Conservation (phyloP, 2,888 invertebrate genomes). For the Ypsolopha scabrella region DNA sequence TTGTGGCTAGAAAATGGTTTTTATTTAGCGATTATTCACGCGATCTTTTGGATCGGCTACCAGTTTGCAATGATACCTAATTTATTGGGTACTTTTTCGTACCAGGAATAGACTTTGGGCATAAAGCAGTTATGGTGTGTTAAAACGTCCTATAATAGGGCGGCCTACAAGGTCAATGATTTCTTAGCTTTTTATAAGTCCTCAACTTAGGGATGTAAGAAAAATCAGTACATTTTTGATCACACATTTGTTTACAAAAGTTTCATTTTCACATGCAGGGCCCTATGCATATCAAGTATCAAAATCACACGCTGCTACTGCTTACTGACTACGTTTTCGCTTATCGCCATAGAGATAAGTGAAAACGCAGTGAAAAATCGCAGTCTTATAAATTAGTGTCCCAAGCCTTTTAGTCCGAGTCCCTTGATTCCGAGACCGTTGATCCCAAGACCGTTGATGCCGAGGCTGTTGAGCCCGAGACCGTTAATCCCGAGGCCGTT, state of each 20-base stretch:
- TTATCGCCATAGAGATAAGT: too few species aligned
- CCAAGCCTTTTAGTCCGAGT: constrained; percentile 13
- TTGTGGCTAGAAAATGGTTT: too few species aligned
- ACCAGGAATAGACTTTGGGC: too few species aligned
- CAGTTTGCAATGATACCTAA: too few species aligned
- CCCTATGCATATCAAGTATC: not conserved
- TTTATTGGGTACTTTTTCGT: too few species aligned
- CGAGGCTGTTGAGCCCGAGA: not conserved
- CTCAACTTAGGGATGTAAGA: not conserved
- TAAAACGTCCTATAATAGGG: too few species aligned
- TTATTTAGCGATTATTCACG: too few species aligned
- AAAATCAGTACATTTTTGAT: not conserved
- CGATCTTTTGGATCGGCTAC: too few species aligned
- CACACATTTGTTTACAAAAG: not conserved
- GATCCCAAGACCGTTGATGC: too few species aligned
- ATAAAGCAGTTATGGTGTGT: too few species aligned
- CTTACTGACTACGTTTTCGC: not conserved
- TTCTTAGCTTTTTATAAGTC: too few species aligned
- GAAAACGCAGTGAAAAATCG: not conserved
- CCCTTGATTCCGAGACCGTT: constrained; percentile 6
- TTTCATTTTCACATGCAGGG: not conserved
- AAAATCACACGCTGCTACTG: not conserved
- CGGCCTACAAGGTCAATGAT: too few species aligned
- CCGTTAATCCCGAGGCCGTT: not conserved
- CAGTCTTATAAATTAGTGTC: constrained; percentile 17